A percentile compares a stretch with the other conserved stretches of the same genome.
These are phyloP conservation scores for Engraulis encrasicolus DNA, from an alignment of 2,113 vertebrate genomes.

Conservation along the genomic window DNA sequence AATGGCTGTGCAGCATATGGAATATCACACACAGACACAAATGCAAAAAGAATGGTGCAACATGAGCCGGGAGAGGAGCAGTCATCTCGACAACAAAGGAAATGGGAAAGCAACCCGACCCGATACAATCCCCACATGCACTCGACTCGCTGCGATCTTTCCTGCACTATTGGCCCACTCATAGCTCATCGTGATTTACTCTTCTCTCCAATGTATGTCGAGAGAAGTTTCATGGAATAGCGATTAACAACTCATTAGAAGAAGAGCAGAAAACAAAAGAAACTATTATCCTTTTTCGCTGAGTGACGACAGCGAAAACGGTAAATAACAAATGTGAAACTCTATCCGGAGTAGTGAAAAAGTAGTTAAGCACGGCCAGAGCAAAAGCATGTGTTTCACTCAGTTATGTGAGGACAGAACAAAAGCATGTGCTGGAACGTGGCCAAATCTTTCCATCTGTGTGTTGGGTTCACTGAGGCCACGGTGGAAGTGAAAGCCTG, in stretches of 20 bases:
- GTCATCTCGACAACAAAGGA: background rate
- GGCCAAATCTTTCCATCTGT: slow-evolving; percentile 76
- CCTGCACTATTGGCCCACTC: background rate
- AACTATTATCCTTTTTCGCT: background rate
- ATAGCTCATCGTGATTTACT: background rate
- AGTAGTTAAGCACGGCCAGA: slow-evolving; percentile 46
- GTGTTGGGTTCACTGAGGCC: slow-evolving; percentile 71
- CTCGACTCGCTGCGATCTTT: background rate
- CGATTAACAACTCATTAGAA: background rate
- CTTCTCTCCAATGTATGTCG: background rate
- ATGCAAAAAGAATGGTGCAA: background rate
- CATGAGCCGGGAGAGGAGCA: background rate
- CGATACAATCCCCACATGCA: background rate
- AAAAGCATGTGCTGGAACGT: slow-evolving; percentile 67
- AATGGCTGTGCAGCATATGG: background rate
- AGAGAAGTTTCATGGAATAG: background rate
- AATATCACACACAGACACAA: background rate
- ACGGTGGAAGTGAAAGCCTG: slow-evolving; percentile 61
- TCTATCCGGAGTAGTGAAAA: slow-evolving; percentile 43
- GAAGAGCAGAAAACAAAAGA: background rate
- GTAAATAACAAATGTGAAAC: background rate
- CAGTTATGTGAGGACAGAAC: slow-evolving; percentile 75
- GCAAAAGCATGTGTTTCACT: slow-evolving; percentile 56
- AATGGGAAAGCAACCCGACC: background rate
- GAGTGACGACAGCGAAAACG: background rate